Base-by-base conservation (phyloP, 2,113 vertebrate genomes). In the Protobothrops mucrosquamatus region DNA sequence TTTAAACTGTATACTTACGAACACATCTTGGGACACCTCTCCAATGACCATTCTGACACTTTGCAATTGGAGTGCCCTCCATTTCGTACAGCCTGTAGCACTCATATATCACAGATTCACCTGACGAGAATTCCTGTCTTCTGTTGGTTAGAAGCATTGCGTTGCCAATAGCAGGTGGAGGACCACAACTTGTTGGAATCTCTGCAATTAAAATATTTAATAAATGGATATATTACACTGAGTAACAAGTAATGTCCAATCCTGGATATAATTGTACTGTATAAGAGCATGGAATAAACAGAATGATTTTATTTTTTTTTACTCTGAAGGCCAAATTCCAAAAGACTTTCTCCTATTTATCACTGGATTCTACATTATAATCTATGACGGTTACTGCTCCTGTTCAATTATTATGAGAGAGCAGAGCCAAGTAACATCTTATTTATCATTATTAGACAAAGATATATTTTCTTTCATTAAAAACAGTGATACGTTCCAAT, bases 41-140 rank as follows among this genome's bases (percentile, higher is more conserved):
- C 92, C 92, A 93, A 15, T 39, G 88, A 6, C 92, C 92, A 61
- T 86, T 24, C 15, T 20, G 6, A 52, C 92, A 93, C 6, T 1
- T 48, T 26, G 92, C 92, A n/a, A 24, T 4, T 89, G 92, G 92
- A 24, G 88, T 93, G 69, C 92, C 92, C 34, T 93, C 92, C 88
- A 93, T 93, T 85, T 51, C 92, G 3, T 51, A 86, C 14, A 93
- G 11, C 51, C 92, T 93, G 54, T 93, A 89, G 92, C 92, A 93
- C 29, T 59, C 69, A 61, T 93, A 93, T 1, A 85, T 10, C 43
- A 89, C 88, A 26, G 0, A 7, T 52, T 74, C 55, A 59, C 92
- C 88, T 20, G 54, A 51, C 51, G 23, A n/a, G 22, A 59, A 93
- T 51, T 39, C 20, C 51, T 39, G 69, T 69, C 18, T 29, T 85